A percentile compares a stretch with the other conserved stretches of the same genome.
Conservation (phyloP, 1,140 invertebrate species). For the Lasioglossum albipes region DNA sequence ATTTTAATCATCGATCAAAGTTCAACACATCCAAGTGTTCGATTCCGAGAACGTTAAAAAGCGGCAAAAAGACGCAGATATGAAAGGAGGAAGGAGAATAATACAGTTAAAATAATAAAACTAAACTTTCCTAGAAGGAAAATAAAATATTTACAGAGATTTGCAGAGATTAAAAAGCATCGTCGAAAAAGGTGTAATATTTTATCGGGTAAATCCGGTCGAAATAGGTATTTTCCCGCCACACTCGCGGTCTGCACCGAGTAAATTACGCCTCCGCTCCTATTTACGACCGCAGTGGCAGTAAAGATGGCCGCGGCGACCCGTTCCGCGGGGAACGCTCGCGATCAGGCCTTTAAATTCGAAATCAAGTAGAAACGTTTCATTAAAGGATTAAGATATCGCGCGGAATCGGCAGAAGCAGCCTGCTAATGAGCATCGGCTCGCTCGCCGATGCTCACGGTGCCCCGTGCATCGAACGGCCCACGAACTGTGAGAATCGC, state of each 20-base stretch:
- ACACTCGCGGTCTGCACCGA: neutral
- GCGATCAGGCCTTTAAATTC: constrained; percentile 43
- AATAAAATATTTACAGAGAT: too few relatives aligned
- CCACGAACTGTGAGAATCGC: constrained; percentile 46
- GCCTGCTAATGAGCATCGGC: constrained; percentile 47
- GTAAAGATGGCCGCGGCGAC: neutral
- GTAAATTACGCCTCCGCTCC: constrained; percentile 16
- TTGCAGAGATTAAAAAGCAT: too few relatives aligned
- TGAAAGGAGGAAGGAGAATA: too few relatives aligned
- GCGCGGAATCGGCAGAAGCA: constrained; percentile 30
- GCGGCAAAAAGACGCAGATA: too few relatives aligned
- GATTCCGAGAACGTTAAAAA: too few relatives aligned
- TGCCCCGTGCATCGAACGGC: neutral
- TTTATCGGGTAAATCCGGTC: neutral
- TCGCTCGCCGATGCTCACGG: constrained; percentile 10
- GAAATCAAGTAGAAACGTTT: constrained; percentile 36
- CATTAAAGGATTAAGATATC: constrained; percentile 55
- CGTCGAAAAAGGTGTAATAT: too few relatives aligned
- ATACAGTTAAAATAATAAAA: too few relatives aligned
- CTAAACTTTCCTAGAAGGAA: too few relatives aligned
- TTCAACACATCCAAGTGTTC: too few relatives aligned
- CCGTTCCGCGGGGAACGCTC: constrained; percentile 26
- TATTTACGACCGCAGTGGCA: constrained; percentile 14
- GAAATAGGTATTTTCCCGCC: neutral
- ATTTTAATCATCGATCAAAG: too few relatives aligned